Evolutionary conservation across 2,113 vertebrate genomes (phyloP).

Genomic region (Sinocyclocheilus maitianheensis): DNA sequence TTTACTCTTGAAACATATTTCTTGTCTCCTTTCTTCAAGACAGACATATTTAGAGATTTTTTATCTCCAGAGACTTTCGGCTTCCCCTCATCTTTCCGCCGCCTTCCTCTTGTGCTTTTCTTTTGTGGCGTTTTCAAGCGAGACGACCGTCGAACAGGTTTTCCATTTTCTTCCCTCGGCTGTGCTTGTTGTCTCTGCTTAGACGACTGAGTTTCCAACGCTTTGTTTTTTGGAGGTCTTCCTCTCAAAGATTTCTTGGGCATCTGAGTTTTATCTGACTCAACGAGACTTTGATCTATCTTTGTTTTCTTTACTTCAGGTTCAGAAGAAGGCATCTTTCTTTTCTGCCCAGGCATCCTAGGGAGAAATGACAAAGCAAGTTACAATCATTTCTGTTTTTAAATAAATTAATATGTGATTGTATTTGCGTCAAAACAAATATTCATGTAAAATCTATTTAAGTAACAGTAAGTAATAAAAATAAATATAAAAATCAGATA

Average conservation of each 20-base stretch:
- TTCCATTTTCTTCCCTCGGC: slow-evolving; percentile 58
- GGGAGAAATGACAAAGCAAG: slow-evolving; percentile 16
- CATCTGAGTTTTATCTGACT: slow-evolving; percentile 55
- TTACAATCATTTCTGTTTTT: background rate
- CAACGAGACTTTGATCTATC: slow-evolving; percentile 65
- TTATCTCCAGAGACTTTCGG: slow-evolving; percentile 67
- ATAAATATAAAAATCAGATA: background rate
- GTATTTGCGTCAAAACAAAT: no score
- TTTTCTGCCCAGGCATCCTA: slow-evolving; percentile 78
- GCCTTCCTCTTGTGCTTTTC: slow-evolving; percentile 60
- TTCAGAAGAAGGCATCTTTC: slow-evolving; percentile 67
- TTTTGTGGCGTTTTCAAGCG: slow-evolving; percentile 61
- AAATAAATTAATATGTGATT: no score
- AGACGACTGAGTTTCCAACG: slow-evolving; percentile 57
- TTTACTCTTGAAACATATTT: slow-evolving; percentile 46
- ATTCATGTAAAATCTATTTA: background rate
- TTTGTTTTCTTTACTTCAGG: slow-evolving; percentile 69
- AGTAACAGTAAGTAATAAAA: background rate
- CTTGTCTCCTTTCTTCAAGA: slow-evolving; percentile 64
- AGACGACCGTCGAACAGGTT: slow-evolving; percentile 51
- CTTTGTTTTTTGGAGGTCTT: slow-evolving; percentile 60
- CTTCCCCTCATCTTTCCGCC: slow-evolving; percentile 38
- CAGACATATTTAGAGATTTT: slow-evolving; percentile 50
- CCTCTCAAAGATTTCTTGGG: slow-evolving; percentile 61
- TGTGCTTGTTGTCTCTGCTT: slow-evolving; percentile 65